Evolutionary conservation across 2,888 invertebrate species (phyloP).

Genomic region (Brachyopa scutellaris): DNA sequence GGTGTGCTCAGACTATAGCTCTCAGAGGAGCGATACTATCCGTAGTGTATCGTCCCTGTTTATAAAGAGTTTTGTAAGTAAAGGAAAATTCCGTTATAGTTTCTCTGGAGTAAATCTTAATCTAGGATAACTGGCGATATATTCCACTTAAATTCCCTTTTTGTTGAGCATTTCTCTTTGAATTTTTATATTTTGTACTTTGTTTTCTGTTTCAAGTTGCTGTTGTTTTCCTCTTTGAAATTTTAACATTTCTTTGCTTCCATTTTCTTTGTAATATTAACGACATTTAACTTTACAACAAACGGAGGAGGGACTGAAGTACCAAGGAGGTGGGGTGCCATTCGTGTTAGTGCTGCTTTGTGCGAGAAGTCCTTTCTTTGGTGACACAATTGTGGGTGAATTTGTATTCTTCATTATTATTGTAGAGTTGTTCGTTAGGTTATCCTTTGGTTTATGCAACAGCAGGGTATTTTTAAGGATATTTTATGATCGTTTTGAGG

Average conservation of each 20-base stretch:
- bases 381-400: not conserved
- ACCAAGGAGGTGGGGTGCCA: no score
- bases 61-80: no score
- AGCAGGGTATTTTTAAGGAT: no score
- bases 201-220: constrained; percentile 20
- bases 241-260: constrained; percentile 19
- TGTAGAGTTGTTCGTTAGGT: not conserved
- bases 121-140: constrained; percentile 40
- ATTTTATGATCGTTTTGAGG: no score
- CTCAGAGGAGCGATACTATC: no score
- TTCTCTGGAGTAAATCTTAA: constrained; percentile 20
- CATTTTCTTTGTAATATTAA: not conserved
- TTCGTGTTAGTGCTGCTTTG: no score
- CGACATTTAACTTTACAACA: constrained; percentile 12
- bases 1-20: no score
- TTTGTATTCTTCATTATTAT: constrained; percentile 16
- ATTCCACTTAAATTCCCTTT: constrained; percentile 20
- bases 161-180: not conserved
- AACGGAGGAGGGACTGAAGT: not conserved
- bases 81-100: no score
- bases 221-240: constrained; percentile 3
- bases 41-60: no score
- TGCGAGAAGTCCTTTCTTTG: not conserved
- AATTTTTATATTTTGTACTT: not conserved
- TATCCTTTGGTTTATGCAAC: no score